phyloP scores from a whole-genome alignment of 2,113 vertebrate genomes.

The Strigops habroptila region DNA sequence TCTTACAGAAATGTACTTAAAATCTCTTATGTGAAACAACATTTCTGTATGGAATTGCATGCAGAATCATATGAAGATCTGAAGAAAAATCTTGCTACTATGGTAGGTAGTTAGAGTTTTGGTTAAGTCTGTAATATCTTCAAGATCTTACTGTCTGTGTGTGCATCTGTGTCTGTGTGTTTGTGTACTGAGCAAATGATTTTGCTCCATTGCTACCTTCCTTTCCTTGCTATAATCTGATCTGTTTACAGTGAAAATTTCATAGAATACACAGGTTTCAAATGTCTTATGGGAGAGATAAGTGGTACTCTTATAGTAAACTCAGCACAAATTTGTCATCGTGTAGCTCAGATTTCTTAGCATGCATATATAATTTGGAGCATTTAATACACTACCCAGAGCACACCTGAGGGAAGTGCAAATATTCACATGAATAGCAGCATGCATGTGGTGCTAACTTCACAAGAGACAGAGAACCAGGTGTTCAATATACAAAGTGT shows the following conservation, averaged over 20 bases:
- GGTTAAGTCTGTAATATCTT: not conserved
- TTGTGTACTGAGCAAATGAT: not conserved
- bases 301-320: not conserved
- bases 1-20: not conserved
- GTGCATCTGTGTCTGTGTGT: not conserved
- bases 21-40: not conserved
- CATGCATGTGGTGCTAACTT: not conserved
- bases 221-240: not conserved
- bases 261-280: fast-evolving
- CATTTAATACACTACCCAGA: not conserved
- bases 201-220: not conserved
- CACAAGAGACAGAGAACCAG: not conserved
- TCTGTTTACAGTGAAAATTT: not conserved
- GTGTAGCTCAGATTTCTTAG: not conserved
- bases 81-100: not conserved
- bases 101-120: not conserved
- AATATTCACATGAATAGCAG: not conserved
- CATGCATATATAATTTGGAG: not conserved
- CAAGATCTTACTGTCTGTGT: not conserved
- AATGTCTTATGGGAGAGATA: not conserved
- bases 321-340: not conserved
- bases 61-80: not conserved
- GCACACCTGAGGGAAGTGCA: not conserved
- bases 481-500: not conserved
- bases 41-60: not conserved